Evolutionary conservation across 2,113 vertebrate genomes (phyloP), one percentile per base, ranked within the genome.

Genomic region (Dicerorhinus sumatrensis): DNA sequence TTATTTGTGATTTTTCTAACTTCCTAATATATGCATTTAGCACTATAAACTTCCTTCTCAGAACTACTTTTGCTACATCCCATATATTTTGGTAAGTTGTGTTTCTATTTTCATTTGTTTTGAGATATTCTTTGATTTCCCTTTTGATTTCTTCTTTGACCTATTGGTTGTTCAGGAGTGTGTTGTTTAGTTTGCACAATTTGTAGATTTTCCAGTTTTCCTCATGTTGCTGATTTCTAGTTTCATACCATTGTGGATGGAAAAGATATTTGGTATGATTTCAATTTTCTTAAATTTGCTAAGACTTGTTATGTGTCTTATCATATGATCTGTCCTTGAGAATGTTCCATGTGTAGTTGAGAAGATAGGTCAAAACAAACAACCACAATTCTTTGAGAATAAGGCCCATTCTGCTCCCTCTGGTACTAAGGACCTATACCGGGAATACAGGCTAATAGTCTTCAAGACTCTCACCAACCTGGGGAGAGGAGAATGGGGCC

Each of bases 301-400:
- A 89, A 89, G 56, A 76, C 39, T 89, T 27, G 8, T 51, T 46
- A 76, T 76, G 58, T 89, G 72, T 63, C 42, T 10, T 51, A 36
- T 46, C 58, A 63, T 36, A 76, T 63, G 21, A 63, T 51, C 60
- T 63, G 48, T 48, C 42, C 31, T 51, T 89, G 87, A 76, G 58
- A 33, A 76, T 36, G 31, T 63, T 36, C 58, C 21, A 58, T 29
- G 3, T 89, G 72, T 76, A 51, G 21, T 48, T 63, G 21, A 89
- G 31, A 76, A n/a, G 73, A 76, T 11, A 63, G 80, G 58, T 83
- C 80, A 54, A 92, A 92, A 92, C 56, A 63, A 84, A 81, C 79
- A 39, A 60, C 25, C 25, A 73, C 33, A 54, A 51, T 84, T 83
- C 33, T 46, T 84, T 84, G 25, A 75, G 80, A 62, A 73, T 16